Base-by-base conservation (phyloP, 2,797 vertebrate species). In the Sandelia bainsii region DNA sequence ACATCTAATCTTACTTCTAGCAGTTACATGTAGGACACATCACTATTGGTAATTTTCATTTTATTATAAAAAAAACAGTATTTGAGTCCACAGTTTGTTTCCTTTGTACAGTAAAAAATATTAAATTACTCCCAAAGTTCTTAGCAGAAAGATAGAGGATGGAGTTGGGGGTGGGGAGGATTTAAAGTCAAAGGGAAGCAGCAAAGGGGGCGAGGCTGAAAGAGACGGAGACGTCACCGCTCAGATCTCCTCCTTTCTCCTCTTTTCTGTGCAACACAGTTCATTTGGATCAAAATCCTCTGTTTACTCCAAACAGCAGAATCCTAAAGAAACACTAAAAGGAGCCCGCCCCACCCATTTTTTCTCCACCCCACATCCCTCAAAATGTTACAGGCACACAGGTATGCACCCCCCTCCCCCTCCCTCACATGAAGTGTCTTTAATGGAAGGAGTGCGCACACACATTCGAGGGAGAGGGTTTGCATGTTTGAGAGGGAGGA, bases 91-190 rank as follows among this genome's bases (percentile, higher is more conserved):
- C 93, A 93, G 93, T 95, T 94, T 91, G 87, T 93, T 94, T 93
- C 85, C 91, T 94, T 94, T 95, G 90, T 95, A 95, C 94, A 95
- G 93, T 95, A 95, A 94, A 95, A 95, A 95, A 95, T 94, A 94
- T 93, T 95, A 95, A 95, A 95, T 94, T 93, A 93, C 90, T 93
- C 90, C 93, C 91, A 90, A 93, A 89, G 87, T 89, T 93, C 88
- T 89, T 90, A 90, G 90, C 92, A 89, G 85, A 92, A 92, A 92
- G 89, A 91, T 91, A 90, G 89, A 85, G 88, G 85, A 73, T 76
- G 84, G 87, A 90, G 89, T 85, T 76, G 10, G 16, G 27, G 8
- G 51, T 39, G 65, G 69, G 32, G 27, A 9, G 32, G 67, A 27
- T 67, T 81, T 61, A 62, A 75, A 89, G 90, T 89, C 88, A 85